Evolutionary conservation across 2,888 invertebrate genomes (phyloP).

Genomic region (Megastigmus dorsalis): DNA sequence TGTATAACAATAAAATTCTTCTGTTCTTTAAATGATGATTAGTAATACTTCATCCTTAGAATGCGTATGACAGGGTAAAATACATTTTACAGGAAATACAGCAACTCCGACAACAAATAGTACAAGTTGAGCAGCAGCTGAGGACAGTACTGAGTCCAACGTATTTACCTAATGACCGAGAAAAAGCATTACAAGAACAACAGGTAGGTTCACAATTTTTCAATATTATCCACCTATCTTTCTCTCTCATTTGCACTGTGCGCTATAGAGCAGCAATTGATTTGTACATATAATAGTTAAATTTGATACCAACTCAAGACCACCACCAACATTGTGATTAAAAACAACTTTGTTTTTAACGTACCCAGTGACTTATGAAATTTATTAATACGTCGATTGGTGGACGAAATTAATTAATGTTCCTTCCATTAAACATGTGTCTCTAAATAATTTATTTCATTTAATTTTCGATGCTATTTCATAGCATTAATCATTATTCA

Average conservation of each 20-base stretch:
- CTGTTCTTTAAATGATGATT: slow-evolving; percentile 16
- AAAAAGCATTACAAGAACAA: slow-evolving; percentile 87
- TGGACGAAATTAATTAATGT: slow-evolving; percentile 19
- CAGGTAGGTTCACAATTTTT: slow-evolving; percentile 80
- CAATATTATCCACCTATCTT: not conserved
- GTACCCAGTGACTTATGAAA: slow-evolving; percentile 11
- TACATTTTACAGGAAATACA: slow-evolving; percentile 82
- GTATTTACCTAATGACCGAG: slow-evolving; percentile 88
- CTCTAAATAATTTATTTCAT: not conserved
- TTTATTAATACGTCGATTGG: slow-evolving; percentile 37
- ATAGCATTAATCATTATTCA: not conserved
- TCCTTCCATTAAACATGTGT: not conserved
- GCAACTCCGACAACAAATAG: slow-evolving; percentile 87
- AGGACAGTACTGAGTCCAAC: slow-evolving; percentile 88
- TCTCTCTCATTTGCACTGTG: slow-evolving; percentile 56
- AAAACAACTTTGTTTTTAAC: slow-evolving; percentile 41
- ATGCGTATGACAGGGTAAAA: not conserved
- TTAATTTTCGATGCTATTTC: not conserved
- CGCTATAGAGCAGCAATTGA: slow-evolving; percentile 57
- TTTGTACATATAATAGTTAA: slow-evolving; percentile 56
- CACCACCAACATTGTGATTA: slow-evolving; percentile 65
- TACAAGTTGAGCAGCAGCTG: slow-evolving; percentile 91
- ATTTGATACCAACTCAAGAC: slow-evolving; percentile 70
- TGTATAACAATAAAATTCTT: slow-evolving; percentile 5
- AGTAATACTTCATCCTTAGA: too few species aligned